These are phyloP conservation scores for Trichosurus vulpecula DNA, from an alignment of 2,797 vertebrate species.

Conservation along the genomic window DNA sequence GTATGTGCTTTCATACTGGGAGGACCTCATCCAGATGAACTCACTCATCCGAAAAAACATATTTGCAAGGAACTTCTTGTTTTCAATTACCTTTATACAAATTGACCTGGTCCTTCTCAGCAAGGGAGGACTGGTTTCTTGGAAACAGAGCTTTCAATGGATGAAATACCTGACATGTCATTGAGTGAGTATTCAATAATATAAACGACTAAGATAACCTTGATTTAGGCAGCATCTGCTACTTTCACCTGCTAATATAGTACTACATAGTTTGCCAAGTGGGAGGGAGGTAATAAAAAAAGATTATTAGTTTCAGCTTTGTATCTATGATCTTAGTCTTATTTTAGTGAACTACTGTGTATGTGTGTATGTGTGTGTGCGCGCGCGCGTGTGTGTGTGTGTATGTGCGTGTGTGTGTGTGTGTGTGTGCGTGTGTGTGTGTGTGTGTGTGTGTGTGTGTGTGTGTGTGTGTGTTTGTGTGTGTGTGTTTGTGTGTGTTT, in stretches of 20 bases:
- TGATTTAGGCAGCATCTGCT: not conserved
- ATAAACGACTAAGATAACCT: not conserved
- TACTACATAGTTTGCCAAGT: not conserved
- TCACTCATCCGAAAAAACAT: not conserved
- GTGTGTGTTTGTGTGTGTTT: no score
- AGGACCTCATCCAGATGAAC: not conserved
- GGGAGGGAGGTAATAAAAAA: not conserved
- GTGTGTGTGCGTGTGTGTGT: not conserved
- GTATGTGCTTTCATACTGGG: not conserved
- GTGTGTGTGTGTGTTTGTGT: not conserved
- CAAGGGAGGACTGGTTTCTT: not conserved
- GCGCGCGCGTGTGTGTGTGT: no score
- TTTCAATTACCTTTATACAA: not conserved
- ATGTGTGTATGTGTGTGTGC: not conserved
- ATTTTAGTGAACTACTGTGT: not conserved
- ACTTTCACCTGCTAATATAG: not conserved
- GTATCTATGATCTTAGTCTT: not conserved
- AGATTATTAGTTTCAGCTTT: not conserved
- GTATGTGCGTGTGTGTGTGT: no score
- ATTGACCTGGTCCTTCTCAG: not conserved
- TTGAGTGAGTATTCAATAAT: not conserved
- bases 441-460: not conserved
- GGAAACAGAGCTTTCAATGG: not conserved
- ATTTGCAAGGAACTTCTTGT: not conserved
- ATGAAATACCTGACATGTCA: not conserved